Evolutionary conservation across 2,888 invertebrate genomes (phyloP).

Genomic region (Baronia brevicornis): DNA sequence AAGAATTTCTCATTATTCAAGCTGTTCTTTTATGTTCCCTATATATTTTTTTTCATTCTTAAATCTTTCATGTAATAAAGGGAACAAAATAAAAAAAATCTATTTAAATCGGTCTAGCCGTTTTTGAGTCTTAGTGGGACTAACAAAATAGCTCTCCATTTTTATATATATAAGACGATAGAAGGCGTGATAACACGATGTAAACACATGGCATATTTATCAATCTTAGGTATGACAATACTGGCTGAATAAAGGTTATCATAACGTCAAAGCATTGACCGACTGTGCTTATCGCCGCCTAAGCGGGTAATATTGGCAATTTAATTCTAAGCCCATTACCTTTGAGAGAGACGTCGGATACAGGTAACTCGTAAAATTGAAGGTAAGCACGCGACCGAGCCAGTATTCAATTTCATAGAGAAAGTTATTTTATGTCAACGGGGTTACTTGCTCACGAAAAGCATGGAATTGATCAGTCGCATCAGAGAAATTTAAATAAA

Average conservation of each 20-base stretch:
- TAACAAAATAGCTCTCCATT: too few relatives aligned
- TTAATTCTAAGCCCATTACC: constrained; percentile 51
- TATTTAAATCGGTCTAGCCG: too few relatives aligned
- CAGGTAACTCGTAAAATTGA: constrained; percentile 46
- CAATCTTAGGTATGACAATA: constrained; percentile 36
- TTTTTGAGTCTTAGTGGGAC: too few relatives aligned
- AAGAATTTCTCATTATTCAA: too few relatives aligned
- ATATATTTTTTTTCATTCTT: too few relatives aligned
- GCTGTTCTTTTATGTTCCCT: too few relatives aligned
- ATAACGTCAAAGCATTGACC: constrained; percentile 34
- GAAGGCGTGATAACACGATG: constrained; percentile 22
- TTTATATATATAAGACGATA: constrained; percentile 6
- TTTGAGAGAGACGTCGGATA: constrained; percentile 56
- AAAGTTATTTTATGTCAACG: constrained; percentile 57
- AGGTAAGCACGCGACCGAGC: constrained; percentile 49
- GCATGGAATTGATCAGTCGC: constrained; percentile 43
- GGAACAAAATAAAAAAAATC: too few relatives aligned
- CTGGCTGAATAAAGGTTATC: constrained; percentile 50
- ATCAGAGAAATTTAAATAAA: too few relatives aligned
- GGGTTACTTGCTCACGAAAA: constrained; percentile 49
- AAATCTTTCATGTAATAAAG: too few relatives aligned
- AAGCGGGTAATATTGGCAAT: constrained; percentile 50
- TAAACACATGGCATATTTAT: constrained; percentile 32
- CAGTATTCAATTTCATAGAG: constrained; percentile 64
- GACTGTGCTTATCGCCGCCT: constrained; percentile 39